A percentile compares a stretch with the other conserved stretches of the same genome.
Conservation (phyloP, 2,888 invertebrate genomes). For the Latheticus oryzae region DNA sequence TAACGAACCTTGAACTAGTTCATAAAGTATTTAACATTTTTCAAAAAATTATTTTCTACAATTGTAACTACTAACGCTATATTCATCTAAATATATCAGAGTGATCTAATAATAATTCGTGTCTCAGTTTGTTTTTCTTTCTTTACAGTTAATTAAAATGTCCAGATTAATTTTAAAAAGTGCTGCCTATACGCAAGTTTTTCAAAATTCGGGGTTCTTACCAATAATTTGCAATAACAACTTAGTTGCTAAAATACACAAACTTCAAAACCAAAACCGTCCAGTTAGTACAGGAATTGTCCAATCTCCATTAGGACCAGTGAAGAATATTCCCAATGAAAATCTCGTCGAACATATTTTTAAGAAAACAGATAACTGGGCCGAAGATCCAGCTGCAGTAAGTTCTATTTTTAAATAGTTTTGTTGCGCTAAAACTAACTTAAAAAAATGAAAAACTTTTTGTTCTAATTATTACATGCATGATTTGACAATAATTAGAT, state of each 20-base stretch:
- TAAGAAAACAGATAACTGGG: slow-evolving; percentile 69
- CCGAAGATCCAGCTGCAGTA: slow-evolving; percentile 74
- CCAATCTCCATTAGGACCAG: slow-evolving; percentile 68
- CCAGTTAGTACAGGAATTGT: slow-evolving; percentile 54
- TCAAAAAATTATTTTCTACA: slow-evolving; percentile 2
- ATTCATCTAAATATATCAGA: slow-evolving; percentile 12
- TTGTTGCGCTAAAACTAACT: slow-evolving; percentile 4
- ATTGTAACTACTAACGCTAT: neutral
- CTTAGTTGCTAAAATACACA: neutral
- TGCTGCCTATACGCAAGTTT: slow-evolving; percentile 42
- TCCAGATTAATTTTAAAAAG: slow-evolving; percentile 29
- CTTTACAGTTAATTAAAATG: slow-evolving; percentile 27
- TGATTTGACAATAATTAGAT: no score
- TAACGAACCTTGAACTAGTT: slow-evolving; percentile 16
- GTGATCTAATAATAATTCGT: slow-evolving; percentile 3
- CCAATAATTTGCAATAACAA: slow-evolving; percentile 41
- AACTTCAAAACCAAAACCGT: slow-evolving; percentile 5
- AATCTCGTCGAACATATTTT: slow-evolving; percentile 73
- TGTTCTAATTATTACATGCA: no score
- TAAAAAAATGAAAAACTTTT: no score
- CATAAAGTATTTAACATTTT: slow-evolving; percentile 1
- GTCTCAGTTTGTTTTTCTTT: slow-evolving; percentile 2
- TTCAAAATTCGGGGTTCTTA: slow-evolving; percentile 45
- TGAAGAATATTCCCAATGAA: slow-evolving; percentile 68
- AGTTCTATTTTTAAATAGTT: slow-evolving; percentile 60